Base-by-base conservation (phyloP, 1,140 invertebrate genomes). In the Bombus confusus region DNA sequence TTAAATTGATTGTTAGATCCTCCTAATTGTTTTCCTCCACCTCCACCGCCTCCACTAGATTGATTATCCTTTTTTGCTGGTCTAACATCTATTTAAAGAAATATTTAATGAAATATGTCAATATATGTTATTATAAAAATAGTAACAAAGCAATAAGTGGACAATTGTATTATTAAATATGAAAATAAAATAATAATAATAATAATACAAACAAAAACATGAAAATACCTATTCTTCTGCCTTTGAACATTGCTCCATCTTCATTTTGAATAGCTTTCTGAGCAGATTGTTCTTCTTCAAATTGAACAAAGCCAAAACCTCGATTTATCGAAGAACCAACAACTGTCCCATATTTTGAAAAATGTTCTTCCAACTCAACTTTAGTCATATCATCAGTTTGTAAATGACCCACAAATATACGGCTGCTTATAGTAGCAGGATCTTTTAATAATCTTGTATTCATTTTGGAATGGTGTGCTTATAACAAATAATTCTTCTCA, bases 261-360 rank as follows among this genome's bases (percentile, higher is more conserved):
- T 97, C 97, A 83, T 96, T 96, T 74, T 96, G 93, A 43, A 98
- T 97, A 76, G 98, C 98, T 86, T 96, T 96, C 77, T 96, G 96
- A 10, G 97, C 98, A 92, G 97, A 95, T 37, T 96, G 95, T 91
- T 98, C 98, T 66, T 96, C 95, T 75, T 97, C 97, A 95, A 97
- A 98, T 91, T 98, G 98, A 12, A 98, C 97, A 94, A 98, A 98
- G 64, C 97, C 98, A 95, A 98, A 98, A 41, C 97, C 97, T 90
- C 96, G 96, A 88, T 98, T 97, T 34, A 97, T 95, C 22, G 97
- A 93, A 5, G 98, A 96, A 9, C 97, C 98, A 92, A 97, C 91
- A 85, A 97, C 96, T 83, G 95, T 96, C 18, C 98, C 98, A 93
- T 98, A 97, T 69, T 96, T 96, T 80, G 95, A 95, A 93, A 98